Base-by-base conservation (phyloP, 2,888 invertebrate species). In the Standfussiana lucernea region DNA sequence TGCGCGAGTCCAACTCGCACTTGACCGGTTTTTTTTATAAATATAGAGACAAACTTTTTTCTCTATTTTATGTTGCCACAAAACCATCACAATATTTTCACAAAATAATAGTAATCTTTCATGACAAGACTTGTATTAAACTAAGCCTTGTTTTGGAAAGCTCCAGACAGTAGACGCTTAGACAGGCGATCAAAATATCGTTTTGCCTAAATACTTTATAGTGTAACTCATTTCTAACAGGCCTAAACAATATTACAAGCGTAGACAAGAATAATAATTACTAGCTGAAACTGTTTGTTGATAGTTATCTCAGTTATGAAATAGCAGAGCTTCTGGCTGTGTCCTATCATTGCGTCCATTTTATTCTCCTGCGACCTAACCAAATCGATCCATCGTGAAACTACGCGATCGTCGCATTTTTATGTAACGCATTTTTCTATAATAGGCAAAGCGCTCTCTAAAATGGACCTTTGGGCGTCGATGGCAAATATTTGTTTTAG, bases 191-290 rank as follows among this genome's bases (percentile, higher is more conserved):
- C 40, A 62, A 71, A 68, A 56, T 56, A 5, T 65, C 45, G 11
- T 50, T 45, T 8, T 35, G n/a, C 40, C 18, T 1, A 67, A 65
- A 70, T 79, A 67, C 71, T 70, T 62, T 67, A 53, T 47, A 53
- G 42, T 35, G 32, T 37, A 64, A 64, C 35, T 40, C 10, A 24
- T 32, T 53, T 56, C 40, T n/a, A 28, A 64, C 32, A 42, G 0
- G 13, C 8, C 13, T 24, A 21, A 50, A 42, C 45, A 65, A 59
- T 70, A 40, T 56, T 37, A 65, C 32, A 59, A 56, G 61, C 35
- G 4, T n/a, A 53, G 47, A 77, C 82, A 66, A 66, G 28, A 67
- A 70, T 77, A 35, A 15, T 59, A 35, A 62, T 67, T 61, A 35
- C 24, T 10, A 66, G 6, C 11, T 21, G 15, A n/a, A 62, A 47